Conservation (phyloP, 2,113 vertebrate genomes). For the Monopterus albus region DNA sequence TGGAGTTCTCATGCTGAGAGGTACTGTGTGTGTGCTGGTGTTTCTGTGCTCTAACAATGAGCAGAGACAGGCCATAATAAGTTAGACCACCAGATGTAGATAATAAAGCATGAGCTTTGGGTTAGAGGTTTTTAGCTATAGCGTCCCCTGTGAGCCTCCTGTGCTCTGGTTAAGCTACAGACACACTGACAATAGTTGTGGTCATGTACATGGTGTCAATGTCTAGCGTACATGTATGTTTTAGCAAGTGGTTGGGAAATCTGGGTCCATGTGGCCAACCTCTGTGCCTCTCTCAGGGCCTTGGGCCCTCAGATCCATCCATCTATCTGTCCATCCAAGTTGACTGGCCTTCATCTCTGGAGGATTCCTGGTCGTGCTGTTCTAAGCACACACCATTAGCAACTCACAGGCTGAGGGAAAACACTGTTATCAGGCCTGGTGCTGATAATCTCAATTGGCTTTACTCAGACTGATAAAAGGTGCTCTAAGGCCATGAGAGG, state of each 20-base stretch:
- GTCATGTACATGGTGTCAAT: constrained; percentile 71
- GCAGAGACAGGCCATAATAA: constrained; percentile 88
- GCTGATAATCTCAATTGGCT: constrained; percentile 90
- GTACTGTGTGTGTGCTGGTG: constrained; percentile 71
- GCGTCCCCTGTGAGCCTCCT: constrained; percentile 65
- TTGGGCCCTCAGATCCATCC: constrained; percentile 47
- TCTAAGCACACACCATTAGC: constrained; percentile 90
- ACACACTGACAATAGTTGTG: constrained; percentile 64
- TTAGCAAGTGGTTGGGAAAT: constrained; percentile 77
- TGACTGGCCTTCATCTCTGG: constrained; percentile 81
- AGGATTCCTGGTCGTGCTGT: constrained; percentile 81
- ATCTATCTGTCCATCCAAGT: constrained; percentile 59
- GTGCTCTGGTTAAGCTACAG: constrained; percentile 66
- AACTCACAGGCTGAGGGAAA: constrained; percentile 87
- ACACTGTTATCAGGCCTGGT: constrained; percentile 86
- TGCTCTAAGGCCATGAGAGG: constrained; percentile 74
- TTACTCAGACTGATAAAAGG: constrained; percentile 90
- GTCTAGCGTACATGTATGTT: constrained; percentile 64
- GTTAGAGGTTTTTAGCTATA: constrained; percentile 67
- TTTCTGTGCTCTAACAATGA: constrained; percentile 72
- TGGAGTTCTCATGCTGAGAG: constrained; percentile 95
- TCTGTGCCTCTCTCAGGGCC: constrained; percentile 51
- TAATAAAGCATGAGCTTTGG: constrained; percentile 86
- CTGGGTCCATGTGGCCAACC: constrained; percentile 66
- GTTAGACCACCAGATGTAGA: constrained; percentile 93